These are phyloP conservation scores for Malachius bipustulatus DNA, from an alignment of 2,888 invertebrate species.

Conservation along the genomic window DNA sequence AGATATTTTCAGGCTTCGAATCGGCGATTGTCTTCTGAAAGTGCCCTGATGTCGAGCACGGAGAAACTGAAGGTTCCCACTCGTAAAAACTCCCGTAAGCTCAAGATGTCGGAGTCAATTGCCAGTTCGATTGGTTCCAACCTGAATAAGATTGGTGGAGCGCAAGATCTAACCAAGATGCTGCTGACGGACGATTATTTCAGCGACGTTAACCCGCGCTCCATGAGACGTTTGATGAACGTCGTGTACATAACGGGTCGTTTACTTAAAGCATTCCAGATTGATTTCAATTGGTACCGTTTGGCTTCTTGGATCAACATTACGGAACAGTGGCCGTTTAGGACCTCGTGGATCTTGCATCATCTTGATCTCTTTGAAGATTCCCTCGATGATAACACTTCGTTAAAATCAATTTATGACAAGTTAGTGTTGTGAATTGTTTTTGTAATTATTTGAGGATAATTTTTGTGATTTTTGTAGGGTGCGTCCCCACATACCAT, in stretches of 20 bases:
- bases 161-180: constrained; percentile 62
- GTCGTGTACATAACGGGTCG: constrained; percentile 95
- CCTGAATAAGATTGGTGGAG: constrained; percentile 63
- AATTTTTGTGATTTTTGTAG: constrained; percentile 37
- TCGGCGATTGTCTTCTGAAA: constrained; percentile 65
- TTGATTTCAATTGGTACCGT: constrained; percentile 95
- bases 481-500: constrained; percentile 69
- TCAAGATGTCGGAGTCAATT: constrained; percentile 76
- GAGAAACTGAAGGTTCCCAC: constrained; percentile 52
- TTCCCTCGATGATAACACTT: constrained; percentile 69
- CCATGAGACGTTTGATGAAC: constrained; percentile 93
- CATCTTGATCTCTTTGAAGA: constrained; percentile 86
- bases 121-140: constrained; percentile 87
- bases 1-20: constrained; percentile 51
- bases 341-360: constrained; percentile 94
- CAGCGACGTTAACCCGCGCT: constrained; percentile 95
- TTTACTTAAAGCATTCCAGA: constrained; percentile 92
- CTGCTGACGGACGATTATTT: constrained; percentile 96
- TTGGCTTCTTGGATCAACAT: constrained; percentile 97
- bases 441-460: neutral
- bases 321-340: constrained; percentile 97
- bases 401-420: constrained; percentile 84
- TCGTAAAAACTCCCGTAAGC: constrained; percentile 54
- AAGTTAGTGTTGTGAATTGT: constrained; percentile 50
- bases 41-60: constrained; percentile 68